Evolutionary conservation across 1,140 invertebrate genomes (phyloP).

Genomic region (Stegodyphus mimosarum): DNA sequence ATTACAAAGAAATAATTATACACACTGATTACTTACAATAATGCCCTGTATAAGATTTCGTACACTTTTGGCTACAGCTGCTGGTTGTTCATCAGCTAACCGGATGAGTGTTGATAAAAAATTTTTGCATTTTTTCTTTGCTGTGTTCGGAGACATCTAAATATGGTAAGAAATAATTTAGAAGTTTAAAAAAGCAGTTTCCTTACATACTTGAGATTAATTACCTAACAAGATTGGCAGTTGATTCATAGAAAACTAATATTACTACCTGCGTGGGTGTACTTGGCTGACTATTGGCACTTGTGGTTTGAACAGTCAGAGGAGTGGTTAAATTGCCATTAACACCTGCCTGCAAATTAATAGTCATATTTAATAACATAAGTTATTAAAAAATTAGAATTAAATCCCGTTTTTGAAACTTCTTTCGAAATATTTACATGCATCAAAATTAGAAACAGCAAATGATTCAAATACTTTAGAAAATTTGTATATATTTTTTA

Average conservation of each 20-base stretch:
- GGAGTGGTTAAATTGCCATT: slow-evolving; percentile 56
- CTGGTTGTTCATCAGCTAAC: slow-evolving; percentile 93
- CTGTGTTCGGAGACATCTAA: slow-evolving; percentile 79
- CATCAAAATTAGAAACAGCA: too few species aligned
- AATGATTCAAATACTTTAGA: too few species aligned
- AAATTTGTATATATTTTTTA: too few species aligned
- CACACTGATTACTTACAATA: slow-evolving; percentile 73
- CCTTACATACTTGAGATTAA: background rate
- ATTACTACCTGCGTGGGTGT: slow-evolving; percentile 54
- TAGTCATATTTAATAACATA: background rate
- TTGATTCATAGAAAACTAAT: background rate
- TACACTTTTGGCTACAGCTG: slow-evolving; percentile 92
- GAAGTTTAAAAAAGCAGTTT: background rate
- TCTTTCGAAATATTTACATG: too few species aligned
- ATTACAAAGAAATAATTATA: too few species aligned
- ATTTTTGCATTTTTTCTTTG: slow-evolving; percentile 98
- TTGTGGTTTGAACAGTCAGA: slow-evolving; percentile 62
- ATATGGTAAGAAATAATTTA: background rate
- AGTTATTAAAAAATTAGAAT: background rate
- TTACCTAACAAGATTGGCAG: background rate
- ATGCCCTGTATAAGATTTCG: slow-evolving; percentile 94
- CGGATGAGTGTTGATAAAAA: slow-evolving; percentile 96
- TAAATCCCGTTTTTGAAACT: too few species aligned
- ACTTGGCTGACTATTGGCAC: slow-evolving; percentile 59
- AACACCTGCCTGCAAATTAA: slow-evolving; percentile 16